Percentiles rank a stretch among this genome's conserved stretches.
Conservation (phyloP, 1,140 invertebrate genomes). For the Pseudomyrmex sp. region DNA sequence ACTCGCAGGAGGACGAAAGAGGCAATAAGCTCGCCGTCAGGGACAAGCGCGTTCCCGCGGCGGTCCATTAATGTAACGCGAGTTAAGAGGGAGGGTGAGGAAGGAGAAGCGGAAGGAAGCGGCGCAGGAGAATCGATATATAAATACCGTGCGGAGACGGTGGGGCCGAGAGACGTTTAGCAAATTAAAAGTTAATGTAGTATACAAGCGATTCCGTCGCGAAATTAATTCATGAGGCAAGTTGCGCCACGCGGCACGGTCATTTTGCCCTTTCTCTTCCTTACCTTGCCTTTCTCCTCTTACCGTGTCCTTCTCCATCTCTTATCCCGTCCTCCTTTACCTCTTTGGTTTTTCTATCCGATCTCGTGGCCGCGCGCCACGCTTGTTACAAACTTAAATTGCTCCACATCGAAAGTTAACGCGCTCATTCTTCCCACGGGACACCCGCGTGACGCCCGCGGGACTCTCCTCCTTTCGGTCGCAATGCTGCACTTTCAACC, state of each 20-base stretch:
- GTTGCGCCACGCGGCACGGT: slow-evolving; percentile 70
- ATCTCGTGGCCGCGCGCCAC: slow-evolving; percentile 63
- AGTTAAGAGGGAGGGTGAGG: neutral
- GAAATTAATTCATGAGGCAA: slow-evolving; percentile 81
- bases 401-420: slow-evolving; percentile 78
- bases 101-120: neutral
- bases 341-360: slow-evolving; percentile 23
- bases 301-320: slow-evolving; percentile 53
- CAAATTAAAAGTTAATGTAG: slow-evolving; percentile 82
- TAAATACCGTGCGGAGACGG: slow-evolving; percentile 43
- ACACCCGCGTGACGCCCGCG: slow-evolving; percentile 22
- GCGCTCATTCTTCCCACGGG: slow-evolving; percentile 74
- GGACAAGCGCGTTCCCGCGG: slow-evolving; percentile 74
- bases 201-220: slow-evolving; percentile 79
- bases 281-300: slow-evolving; percentile 20
- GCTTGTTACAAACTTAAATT: slow-evolving; percentile 80
- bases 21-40: slow-evolving; percentile 77
- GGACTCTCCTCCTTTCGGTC: neutral
- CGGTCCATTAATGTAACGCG: slow-evolving; percentile 72
- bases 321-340: slow-evolving; percentile 42
- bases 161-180: slow-evolving; percentile 67
- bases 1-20: slow-evolving; percentile 52
- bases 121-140: slow-evolving; percentile 34
- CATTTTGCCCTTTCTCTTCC: slow-evolving; percentile 57
- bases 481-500: neutral